These are phyloP conservation scores for Chalcosyrphus nemorum DNA, from an alignment of 2,888 invertebrate genomes.

Conservation along the genomic window DNA sequence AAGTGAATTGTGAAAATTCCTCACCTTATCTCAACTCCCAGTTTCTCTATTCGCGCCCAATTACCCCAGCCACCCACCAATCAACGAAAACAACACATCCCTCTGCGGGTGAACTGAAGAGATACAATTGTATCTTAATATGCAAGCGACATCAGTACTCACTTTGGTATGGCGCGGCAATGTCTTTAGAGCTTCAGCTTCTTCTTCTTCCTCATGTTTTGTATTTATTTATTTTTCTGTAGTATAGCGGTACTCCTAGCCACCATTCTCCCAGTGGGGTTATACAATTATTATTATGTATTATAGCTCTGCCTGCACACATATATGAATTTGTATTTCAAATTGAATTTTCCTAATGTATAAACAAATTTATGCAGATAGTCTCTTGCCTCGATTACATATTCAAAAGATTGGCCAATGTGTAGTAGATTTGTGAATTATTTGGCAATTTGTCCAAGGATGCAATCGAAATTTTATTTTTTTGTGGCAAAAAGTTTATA, in stretches of 20 bases:
- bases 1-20: constrained; percentile 42
- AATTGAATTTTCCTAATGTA: background rate
- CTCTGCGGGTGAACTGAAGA: background rate
- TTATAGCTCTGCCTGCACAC: constrained; percentile 8
- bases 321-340: too few species aligned
- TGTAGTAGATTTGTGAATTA: constrained; percentile 40
- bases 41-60: background rate
- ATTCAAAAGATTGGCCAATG: constrained; percentile 5
- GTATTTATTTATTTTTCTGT: constrained; percentile 54
- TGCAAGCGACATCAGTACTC: constrained; percentile 40
- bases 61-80: background rate
- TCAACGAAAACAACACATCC: constrained; percentile 13
- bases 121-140: constrained; percentile 32
- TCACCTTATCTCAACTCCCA: constrained; percentile 30
- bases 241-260: background rate
- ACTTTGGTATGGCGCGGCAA: background rate
- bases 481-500: background rate
- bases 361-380: background rate
- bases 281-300: constrained; percentile 19
- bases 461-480: constrained; percentile 41
- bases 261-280: constrained; percentile 8
- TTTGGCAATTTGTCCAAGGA: constrained; percentile 68
- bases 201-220: constrained; percentile 9
- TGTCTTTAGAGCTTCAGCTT: constrained; percentile 6
- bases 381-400: constrained; percentile 11